phyloP scores from a whole-genome alignment of 2,888 invertebrate species.

The Lepidocyrtoides sp. region DNA sequence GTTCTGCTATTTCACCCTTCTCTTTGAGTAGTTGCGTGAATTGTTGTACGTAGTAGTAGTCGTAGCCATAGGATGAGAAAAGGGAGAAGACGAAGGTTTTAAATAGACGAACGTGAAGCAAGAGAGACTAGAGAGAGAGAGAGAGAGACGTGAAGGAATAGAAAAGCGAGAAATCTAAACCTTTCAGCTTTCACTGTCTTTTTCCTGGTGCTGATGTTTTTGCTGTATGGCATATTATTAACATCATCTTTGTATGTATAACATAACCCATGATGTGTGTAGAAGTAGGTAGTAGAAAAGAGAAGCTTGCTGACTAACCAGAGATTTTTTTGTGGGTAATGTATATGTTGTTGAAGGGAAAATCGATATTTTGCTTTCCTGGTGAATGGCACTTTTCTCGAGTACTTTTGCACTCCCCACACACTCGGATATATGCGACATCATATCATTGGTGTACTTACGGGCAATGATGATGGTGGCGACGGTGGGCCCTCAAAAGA shows the following conservation, averaged over 20 bases:
- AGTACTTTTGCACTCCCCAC: conserved; percentile 61
- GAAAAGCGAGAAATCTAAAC: conserved; percentile 65
- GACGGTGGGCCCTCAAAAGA: neutral
- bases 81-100: neutral
- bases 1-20: neutral
- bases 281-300: neutral
- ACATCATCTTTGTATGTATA: conserved; percentile 8
- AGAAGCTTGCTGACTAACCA: conserved; percentile 42
- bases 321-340: conserved; percentile 62
- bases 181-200: conserved; percentile 65
- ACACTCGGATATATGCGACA: conserved; percentile 66
- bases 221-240: neutral
- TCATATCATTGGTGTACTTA: conserved; percentile 37
- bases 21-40: conserved; percentile 23
- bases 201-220: conserved; percentile 3
- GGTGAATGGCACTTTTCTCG: conserved; percentile 73
- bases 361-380: conserved; percentile 77
- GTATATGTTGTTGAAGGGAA: conserved; percentile 62
- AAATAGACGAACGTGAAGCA: no score
- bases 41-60: neutral
- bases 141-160: conserved; percentile 31
- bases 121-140: neutral
- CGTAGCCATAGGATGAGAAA: neutral
- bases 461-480: neutral
- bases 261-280: neutral